Percentiles rank a stretch among this genome's conserved stretches.
Evolutionary conservation across 2,888 invertebrate species (phyloP).

Genomic region (Pinctada fucata): DNA sequence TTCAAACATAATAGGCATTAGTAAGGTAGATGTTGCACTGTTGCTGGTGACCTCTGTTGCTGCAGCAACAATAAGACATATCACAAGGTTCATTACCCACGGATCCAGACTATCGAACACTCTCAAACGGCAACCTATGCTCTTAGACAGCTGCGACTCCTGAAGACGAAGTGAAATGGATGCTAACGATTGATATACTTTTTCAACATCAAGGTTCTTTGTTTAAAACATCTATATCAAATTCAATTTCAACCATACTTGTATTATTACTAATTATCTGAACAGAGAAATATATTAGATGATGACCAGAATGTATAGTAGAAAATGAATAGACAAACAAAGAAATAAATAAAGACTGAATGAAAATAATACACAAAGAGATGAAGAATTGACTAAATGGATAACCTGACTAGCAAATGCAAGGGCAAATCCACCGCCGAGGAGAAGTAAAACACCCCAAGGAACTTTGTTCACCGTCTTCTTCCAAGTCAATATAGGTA

Average conservation of each 20-base stretch:
- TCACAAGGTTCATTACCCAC: conserved; percentile 61
- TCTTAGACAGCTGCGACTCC: conserved; percentile 65
- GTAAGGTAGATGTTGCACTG: conserved; percentile 69
- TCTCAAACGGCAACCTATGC: conserved; percentile 58
- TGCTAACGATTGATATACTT: no score
- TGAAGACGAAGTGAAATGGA: conserved; percentile 26
- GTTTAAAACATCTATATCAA: no score
- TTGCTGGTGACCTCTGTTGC: conserved; percentile 72
- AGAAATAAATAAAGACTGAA: background rate
- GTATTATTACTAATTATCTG: no score
- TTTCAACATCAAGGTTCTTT: conserved; percentile 11
- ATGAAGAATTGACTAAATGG: background rate
- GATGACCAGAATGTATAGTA: background rate
- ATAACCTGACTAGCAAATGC: conserved; percentile 45
- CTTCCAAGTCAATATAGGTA: conserved; percentile 88
- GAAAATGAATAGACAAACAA: background rate
- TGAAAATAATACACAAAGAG: no score
- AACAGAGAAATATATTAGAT: no score
- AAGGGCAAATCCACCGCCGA: conserved; percentile 80
- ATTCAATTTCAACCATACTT: no score
- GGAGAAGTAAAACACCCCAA: conserved; percentile 91
- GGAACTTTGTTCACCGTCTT: conserved; percentile 89
- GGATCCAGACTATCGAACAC: conserved; percentile 55
- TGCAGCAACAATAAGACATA: conserved; percentile 61
- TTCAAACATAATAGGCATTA: conserved; percentile 70